Evolutionary conservation across 2,888 invertebrate genomes (phyloP).

Genomic region (Spisula solida): DNA sequence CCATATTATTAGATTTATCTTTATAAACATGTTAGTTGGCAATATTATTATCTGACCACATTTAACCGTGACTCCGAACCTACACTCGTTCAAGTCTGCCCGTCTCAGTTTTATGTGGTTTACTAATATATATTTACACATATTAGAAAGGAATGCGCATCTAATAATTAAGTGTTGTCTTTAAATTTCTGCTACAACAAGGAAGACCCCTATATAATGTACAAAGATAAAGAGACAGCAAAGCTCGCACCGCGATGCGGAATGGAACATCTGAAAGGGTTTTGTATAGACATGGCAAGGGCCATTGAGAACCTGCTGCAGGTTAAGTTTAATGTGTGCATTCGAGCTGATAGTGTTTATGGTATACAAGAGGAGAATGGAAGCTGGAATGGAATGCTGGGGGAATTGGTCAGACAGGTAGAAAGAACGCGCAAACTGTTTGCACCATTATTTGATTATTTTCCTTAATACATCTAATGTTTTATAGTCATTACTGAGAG

Average conservation of each 20-base stretch:
- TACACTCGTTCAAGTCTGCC: too few species aligned
- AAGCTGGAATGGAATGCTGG: constrained; percentile 86
- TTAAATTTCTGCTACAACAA: constrained; percentile 62
- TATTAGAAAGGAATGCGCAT: not conserved
- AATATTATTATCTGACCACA: too few species aligned
- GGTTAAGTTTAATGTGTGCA: constrained; percentile 59
- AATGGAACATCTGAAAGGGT: constrained; percentile 89
- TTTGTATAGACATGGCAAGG: constrained; percentile 87
- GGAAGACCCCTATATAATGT: constrained; percentile 85
- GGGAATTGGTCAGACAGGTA: constrained; percentile 83
- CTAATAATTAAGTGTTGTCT: not conserved
- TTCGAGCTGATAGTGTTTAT: constrained; percentile 94
- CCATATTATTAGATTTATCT: too few species aligned
- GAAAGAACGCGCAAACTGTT: not conserved
- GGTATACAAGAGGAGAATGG: constrained; percentile 88
- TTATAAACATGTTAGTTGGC: too few species aligned
- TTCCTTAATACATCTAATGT: constrained; percentile 5
- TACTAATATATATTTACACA: too few species aligned
- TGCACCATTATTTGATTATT: constrained; percentile 11
- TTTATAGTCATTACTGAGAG: not conserved
- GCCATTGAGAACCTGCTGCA: constrained; percentile 78
- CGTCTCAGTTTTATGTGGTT: too few species aligned
- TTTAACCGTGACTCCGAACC: too few species aligned
- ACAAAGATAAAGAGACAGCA: constrained; percentile 65
- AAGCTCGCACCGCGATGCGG: constrained; percentile 53